Evolutionary conservation across 2,113 vertebrate species (phyloP).

Genomic region (Ptilonorhynchus violaceus): DNA sequence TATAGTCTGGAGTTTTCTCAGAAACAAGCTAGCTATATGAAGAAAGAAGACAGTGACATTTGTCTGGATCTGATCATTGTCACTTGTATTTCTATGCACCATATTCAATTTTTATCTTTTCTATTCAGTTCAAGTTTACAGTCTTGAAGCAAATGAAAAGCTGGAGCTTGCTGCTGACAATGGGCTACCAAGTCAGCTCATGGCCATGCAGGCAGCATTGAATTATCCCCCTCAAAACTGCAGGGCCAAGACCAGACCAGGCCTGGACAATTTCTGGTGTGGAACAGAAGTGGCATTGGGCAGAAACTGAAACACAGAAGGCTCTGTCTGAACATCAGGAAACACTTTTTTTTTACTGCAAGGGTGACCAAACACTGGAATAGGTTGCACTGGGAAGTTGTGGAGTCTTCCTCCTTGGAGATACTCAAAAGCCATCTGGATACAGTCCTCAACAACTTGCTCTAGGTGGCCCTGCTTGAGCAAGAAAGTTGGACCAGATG

Average conservation of each 20-base stretch:
- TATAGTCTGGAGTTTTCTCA: neutral
- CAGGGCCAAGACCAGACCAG: neutral
- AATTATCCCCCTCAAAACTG: neutral
- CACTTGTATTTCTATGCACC: neutral
- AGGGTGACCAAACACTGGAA: neutral
- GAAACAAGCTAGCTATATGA: neutral
- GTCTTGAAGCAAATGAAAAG: neutral
- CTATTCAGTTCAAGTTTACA: neutral
- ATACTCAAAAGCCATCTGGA: neutral
- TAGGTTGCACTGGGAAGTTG: neutral
- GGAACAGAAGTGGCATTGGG: neutral
- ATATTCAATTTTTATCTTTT: neutral
- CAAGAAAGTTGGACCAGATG: neutral
- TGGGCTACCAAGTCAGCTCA: neutral
- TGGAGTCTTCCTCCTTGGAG: neutral
- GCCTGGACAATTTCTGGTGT: neutral
- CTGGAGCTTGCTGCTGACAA: neutral
- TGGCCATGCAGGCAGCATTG: neutral
- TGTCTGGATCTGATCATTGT: neutral
- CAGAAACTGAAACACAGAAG: neutral
- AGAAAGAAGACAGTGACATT: neutral
- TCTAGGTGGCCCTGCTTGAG: neutral
- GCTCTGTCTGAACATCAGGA: neutral
- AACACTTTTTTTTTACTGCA: neutral
- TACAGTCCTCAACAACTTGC: neutral